Conservation (phyloP, 2,888 invertebrate genomes). For the Agrochola lychnidis region DNA sequence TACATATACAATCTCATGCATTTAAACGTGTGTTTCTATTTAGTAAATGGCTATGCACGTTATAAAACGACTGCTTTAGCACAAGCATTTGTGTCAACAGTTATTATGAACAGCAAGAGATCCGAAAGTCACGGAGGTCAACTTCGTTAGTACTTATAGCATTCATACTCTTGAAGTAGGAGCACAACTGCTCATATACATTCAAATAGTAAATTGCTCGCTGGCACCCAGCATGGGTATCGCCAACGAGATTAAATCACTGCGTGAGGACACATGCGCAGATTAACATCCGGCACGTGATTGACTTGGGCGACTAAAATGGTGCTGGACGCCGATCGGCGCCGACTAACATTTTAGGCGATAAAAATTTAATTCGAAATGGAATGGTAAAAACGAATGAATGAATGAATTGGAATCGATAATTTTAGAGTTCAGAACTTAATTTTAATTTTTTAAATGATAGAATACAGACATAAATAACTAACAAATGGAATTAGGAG, state of each 20-base stretch:
- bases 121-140: conserved; percentile 63
- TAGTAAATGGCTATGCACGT: conserved; percentile 38
- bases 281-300: conserved; percentile 76
- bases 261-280: conserved; percentile 69
- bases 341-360: conserved; percentile 23
- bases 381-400: conserved; percentile 9
- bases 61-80: conserved; percentile 44
- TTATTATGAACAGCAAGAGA: conserved; percentile 49
- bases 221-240: conserved; percentile 61
- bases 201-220: conserved; percentile 65
- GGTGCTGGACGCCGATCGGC: conserved; percentile 34
- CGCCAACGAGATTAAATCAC: conserved; percentile 71
- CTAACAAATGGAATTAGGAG: neutral
- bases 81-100: conserved; percentile 53
- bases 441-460: neutral
- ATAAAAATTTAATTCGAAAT: conserved; percentile 12
- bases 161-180: conserved; percentile 34
- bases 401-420: conserved; percentile 11
- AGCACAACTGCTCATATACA: conserved; percentile 39
- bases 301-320: conserved; percentile 63
- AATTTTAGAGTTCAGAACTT: conserved; percentile 19
- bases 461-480: neutral
- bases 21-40: conserved; percentile 34
- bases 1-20: conserved; percentile 16
- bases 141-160: conserved; percentile 47